These are phyloP conservation scores for Siniperca undulata DNA, from an alignment of 2,797 vertebrate genomes.

Conservation along the genomic window DNA sequence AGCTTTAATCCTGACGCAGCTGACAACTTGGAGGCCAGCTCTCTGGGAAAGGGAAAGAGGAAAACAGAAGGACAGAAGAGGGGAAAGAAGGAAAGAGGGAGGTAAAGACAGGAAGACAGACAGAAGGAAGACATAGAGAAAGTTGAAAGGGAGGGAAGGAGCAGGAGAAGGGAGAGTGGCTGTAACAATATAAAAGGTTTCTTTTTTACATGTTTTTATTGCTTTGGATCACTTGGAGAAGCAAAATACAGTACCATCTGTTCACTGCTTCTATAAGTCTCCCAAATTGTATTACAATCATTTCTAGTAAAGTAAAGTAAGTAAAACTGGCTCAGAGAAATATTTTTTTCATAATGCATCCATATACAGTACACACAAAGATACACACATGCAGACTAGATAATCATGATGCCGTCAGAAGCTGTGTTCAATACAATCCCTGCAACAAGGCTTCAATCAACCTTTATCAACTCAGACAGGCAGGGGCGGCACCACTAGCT, in stretches of 20 bases:
- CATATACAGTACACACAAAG: constrained; percentile 26
- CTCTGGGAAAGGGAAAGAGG: constrained; percentile 47
- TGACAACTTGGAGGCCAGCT: constrained; percentile 87
- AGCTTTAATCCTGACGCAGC: constrained; percentile 90
- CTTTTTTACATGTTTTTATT: not conserved
- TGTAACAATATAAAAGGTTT: constrained; percentile 14
- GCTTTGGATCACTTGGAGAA: constrained; percentile 17
- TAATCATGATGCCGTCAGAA: constrained; percentile 59
- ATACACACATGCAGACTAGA: constrained; percentile 38
- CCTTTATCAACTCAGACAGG: constrained; percentile 79
- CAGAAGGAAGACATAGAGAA: not conserved
- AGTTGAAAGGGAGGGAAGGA: not conserved
- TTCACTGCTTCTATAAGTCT: constrained; percentile 21
- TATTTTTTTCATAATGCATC: not conserved
- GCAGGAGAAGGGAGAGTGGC: constrained; percentile 15
- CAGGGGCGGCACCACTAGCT: constrained; percentile 58
- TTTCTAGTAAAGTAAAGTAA: not conserved
- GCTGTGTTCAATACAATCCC: constrained; percentile 65
- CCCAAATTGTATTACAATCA: constrained; percentile 7
- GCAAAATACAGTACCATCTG: constrained; percentile 30
- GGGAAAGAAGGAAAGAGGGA: constrained; percentile 6
- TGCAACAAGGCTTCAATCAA: constrained; percentile 74
- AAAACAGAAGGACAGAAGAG: constrained; percentile 17
- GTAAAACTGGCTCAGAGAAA: not conserved
- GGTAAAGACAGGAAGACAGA: constrained; percentile 17